These are phyloP conservation scores for Phyto melanocephala DNA, from an alignment of 2,888 invertebrate species.

Conservation along the genomic window DNA sequence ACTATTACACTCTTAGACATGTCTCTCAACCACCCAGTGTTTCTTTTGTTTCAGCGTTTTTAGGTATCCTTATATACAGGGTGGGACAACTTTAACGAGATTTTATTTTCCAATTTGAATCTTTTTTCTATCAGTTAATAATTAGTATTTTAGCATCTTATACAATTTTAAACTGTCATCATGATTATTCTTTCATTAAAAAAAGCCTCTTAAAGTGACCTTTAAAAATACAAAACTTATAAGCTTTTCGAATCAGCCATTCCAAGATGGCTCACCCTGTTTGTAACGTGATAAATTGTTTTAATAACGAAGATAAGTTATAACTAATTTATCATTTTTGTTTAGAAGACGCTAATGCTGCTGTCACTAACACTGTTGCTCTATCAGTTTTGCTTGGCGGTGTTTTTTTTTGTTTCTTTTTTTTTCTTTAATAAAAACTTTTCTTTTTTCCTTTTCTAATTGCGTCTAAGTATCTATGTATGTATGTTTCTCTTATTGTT, in stretches of 20 bases:
- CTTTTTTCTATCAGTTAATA: too few relatives aligned
- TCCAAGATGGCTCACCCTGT: not conserved
- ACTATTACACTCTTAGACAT: too few relatives aligned
- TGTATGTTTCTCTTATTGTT: not conserved
- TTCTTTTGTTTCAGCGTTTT: not conserved
- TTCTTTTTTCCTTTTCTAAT: not conserved
- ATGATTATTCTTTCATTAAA: too few relatives aligned
- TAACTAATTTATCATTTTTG: constrained; percentile 33
- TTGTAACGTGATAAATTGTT: constrained; percentile 26
- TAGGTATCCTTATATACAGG: constrained; percentile 4
- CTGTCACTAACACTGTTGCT: not conserved
- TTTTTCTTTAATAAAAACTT: too few relatives aligned
- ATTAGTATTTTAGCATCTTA: too few relatives aligned
- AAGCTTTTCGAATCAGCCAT: too few relatives aligned
- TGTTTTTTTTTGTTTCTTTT: not conserved
- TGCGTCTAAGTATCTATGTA: not conserved
- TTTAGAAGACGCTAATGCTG: not conserved
- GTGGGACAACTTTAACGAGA: too few relatives aligned
- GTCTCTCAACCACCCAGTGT: too few relatives aligned
- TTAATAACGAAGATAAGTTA: constrained; percentile 4
- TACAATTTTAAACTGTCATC: too few relatives aligned
- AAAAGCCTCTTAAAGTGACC: too few relatives aligned
- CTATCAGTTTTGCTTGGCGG: not conserved
- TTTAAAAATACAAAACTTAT: too few relatives aligned
- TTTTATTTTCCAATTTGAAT: too few relatives aligned